Evolutionary conservation across 2,888 invertebrate species (phyloP), one percentile per base, ranked within the genome.

Genomic region (Drosophila planitibia): DNA sequence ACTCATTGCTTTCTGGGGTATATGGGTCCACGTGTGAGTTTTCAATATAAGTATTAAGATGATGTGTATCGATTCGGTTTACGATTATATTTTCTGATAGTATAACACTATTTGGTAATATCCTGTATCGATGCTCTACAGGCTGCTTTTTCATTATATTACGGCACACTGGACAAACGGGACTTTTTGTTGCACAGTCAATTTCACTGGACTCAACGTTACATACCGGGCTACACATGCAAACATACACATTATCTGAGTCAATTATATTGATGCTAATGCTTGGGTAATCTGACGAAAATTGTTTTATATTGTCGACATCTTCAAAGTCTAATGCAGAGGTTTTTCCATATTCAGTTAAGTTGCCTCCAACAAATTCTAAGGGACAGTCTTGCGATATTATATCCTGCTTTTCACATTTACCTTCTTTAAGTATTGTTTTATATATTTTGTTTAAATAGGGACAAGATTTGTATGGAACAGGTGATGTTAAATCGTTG

Each of bases 1-100:
- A 96, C 87, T 97, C 97, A 77, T 95, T 94, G 92, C 96, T 97
- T 89, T 97, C 97, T n/a, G 97, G 97, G 0, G 97, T 97, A 85
- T 97, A 97, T 0, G 97, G 97, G 83, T 96, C 96, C 61, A 83
- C 63, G 35, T 79, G 76, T 4, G 47, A 35, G 25, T 77, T 80
- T 71, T 92, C 87, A 58, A 88, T 83, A 70, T 83, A 82, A 25
- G 92, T 91, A 69, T 85, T 92, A 0, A 95, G 90, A 33, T 94
- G 89, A 1, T 94, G 94, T 6, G 93, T 94, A 80, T 95, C 95
- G 16, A 95, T 93, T 64, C 94, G 94, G 79, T 95, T 95, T 0
- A 95, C 94, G 69, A 94, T 94, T 19, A 95, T 93, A 70, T 93
- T 91, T 72, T 93, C 92, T 0, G 92, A 82, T 30, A 93, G 79